phyloP scores from a whole-genome alignment of 2,888 invertebrate species.

The Biston betularia region DNA sequence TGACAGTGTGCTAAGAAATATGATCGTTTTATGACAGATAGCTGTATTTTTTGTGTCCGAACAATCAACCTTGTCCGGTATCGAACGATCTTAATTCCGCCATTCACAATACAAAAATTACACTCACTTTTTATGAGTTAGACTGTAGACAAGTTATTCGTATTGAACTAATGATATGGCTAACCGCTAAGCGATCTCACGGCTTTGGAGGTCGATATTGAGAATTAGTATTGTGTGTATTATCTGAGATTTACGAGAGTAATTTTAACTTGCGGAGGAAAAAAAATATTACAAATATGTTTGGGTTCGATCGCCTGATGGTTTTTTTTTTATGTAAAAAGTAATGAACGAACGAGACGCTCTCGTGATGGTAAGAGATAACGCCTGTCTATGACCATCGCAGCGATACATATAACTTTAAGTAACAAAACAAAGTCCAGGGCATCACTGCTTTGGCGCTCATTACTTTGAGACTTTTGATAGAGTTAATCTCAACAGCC shows the following conservation, averaged over 20 bases:
- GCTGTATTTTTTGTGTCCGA: constrained; percentile 56
- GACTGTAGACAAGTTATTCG: constrained; percentile 38
- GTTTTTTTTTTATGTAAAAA: no score
- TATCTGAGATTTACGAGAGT: neutral
- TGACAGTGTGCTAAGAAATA: constrained; percentile 50
- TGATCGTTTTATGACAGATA: constrained; percentile 47
- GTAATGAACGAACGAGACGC: no score
- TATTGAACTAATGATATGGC: constrained; percentile 40
- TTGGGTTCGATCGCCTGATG: no score
- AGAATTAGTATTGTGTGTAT: constrained; percentile 32
- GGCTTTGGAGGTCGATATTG: constrained; percentile 50
- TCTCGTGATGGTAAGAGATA: no score
- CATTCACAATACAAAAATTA: constrained; percentile 72
- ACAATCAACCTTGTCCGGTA: constrained; percentile 47
- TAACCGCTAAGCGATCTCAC: constrained; percentile 50
- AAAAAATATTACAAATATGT: neutral
- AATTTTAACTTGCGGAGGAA: neutral
- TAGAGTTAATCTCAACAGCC: no score
- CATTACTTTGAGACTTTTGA: no score
- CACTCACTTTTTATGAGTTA: constrained; percentile 52
- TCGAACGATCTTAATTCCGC: constrained; percentile 69
- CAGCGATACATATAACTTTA: no score
- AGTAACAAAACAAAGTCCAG: no score
- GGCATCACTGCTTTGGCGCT: no score
- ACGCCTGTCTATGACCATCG: no score